phyloP scores from a whole-genome alignment of 2,113 vertebrate genomes.

The Colinus virginianus region DNA sequence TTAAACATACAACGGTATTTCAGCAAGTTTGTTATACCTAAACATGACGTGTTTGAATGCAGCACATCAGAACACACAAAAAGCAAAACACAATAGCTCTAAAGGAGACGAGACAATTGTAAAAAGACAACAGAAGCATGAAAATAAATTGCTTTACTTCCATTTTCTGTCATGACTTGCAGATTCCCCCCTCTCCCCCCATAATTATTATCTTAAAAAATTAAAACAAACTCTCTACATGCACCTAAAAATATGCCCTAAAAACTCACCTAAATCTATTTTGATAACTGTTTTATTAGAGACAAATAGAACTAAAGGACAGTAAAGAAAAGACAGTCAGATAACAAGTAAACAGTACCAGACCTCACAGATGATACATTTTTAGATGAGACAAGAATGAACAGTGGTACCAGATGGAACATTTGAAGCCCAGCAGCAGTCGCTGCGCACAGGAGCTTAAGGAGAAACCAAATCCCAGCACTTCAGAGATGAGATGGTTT shows the following conservation, averaged over 20 bases:
- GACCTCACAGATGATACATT: constrained; percentile 32
- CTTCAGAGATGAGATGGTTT: not conserved
- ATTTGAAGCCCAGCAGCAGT: constrained; percentile 15
- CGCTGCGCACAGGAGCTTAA: not conserved
- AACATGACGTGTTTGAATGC: not conserved
- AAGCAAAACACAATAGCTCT: not conserved
- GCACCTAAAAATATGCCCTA: not conserved
- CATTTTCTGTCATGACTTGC: not conserved
- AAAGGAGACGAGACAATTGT: not conserved
- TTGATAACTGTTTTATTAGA: not conserved
- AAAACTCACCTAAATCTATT: not conserved
- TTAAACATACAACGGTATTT: not conserved
- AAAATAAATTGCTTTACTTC: not conserved
- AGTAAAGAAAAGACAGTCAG: constrained; percentile 1
- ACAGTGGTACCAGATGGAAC: constrained; percentile 26
- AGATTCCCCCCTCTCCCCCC: not conserved
- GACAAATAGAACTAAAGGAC: not conserved
- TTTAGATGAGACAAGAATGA: constrained; percentile 1
- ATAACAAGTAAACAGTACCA: constrained; percentile 18
- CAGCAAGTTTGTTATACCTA: not conserved
- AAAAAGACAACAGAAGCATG: not conserved
- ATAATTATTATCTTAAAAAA: not conserved
- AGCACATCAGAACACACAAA: not conserved
- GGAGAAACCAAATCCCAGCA: not conserved
- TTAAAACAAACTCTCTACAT: not conserved